Conservation (phyloP, 2,113 vertebrate species). For the Mola mola region DNA sequence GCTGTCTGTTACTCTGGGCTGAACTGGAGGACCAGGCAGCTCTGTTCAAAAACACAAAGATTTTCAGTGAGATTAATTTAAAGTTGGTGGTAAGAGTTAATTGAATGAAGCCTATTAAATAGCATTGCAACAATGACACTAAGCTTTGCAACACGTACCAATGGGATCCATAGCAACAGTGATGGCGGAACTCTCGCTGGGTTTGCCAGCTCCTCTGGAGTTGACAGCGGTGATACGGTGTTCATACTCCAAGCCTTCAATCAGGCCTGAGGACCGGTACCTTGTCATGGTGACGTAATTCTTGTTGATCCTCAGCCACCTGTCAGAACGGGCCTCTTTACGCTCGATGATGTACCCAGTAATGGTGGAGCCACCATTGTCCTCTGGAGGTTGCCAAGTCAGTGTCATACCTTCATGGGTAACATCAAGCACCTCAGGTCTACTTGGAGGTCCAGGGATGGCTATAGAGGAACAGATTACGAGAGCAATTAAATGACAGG, state of each 20-base stretch:
- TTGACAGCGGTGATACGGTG: conserved; percentile 95
- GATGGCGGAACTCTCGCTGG: conserved; percentile 89
- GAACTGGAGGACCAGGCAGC: conserved; percentile 91
- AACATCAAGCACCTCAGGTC: conserved; percentile 90
- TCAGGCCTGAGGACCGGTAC: conserved; percentile 93
- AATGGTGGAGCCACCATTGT: conserved; percentile 91
- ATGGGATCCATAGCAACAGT: conserved; percentile 95
- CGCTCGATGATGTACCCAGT: conserved; percentile 96
- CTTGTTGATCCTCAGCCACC: conserved; percentile 95
- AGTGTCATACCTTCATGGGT: conserved; percentile 97
- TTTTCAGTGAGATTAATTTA: background rate
- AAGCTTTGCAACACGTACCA: conserved; percentile 79
- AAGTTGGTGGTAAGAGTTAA: background rate
- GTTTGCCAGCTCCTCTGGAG: conserved; percentile 92
- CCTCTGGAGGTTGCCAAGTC: conserved; percentile 92
- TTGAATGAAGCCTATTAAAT: background rate
- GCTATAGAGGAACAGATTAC: conserved; percentile 72
- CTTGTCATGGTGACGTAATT: conserved; percentile 97
- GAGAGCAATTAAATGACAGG: background rate
- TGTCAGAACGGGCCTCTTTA: conserved; percentile 92
- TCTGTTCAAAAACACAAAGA: conserved; percentile 74
- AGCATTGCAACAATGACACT: background rate
- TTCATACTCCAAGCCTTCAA: conserved; percentile 96
- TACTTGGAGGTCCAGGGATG: conserved; percentile 91
- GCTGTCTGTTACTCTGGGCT: conserved; percentile 93